These are phyloP conservation scores for Pseudonaja textilis DNA, from an alignment of 2,113 vertebrate genomes.

Conservation along the genomic window DNA sequence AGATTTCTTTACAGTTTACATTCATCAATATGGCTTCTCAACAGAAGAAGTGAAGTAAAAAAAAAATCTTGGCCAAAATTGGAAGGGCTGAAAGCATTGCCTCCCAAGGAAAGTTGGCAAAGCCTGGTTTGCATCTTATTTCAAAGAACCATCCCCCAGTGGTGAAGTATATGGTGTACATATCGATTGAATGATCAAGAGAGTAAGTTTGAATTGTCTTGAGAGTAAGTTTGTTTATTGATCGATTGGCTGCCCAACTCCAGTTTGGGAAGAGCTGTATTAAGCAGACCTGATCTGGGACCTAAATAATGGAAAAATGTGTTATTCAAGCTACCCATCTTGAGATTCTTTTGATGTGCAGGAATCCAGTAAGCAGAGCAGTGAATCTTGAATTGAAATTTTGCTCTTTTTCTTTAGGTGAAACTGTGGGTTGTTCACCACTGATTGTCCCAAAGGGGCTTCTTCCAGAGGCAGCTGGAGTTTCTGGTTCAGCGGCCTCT, in stretches of 20 bases:
- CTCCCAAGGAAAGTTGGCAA: slow-evolving; percentile 16
- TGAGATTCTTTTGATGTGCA: not conserved
- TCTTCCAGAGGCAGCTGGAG: no score
- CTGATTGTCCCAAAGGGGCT: no score
- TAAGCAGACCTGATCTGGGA: not conserved
- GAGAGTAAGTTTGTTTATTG: not conserved
- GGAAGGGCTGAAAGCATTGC: not conserved
- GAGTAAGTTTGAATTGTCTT: no score
- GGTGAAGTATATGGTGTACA: slow-evolving; percentile 3
- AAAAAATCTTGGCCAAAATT: not conserved
- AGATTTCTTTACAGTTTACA: not conserved
- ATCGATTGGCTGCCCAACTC: not conserved
- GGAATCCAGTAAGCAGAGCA: not conserved
- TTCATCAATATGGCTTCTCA: not conserved
- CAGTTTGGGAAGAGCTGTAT: not conserved
- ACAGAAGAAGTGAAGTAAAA: not conserved
- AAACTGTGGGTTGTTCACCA: not conserved
- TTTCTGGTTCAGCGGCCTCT: no score
- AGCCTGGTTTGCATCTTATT: not conserved
- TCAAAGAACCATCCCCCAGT: slow-evolving; percentile 33
- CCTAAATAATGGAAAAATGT: not conserved
- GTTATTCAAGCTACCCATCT: not conserved
- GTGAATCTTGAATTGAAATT: not conserved
- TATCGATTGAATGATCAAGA: not conserved
- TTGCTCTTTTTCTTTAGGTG: not conserved